These are phyloP conservation scores for Upupa epops DNA, from an alignment of 2,113 vertebrate genomes.

Conservation along the genomic window DNA sequence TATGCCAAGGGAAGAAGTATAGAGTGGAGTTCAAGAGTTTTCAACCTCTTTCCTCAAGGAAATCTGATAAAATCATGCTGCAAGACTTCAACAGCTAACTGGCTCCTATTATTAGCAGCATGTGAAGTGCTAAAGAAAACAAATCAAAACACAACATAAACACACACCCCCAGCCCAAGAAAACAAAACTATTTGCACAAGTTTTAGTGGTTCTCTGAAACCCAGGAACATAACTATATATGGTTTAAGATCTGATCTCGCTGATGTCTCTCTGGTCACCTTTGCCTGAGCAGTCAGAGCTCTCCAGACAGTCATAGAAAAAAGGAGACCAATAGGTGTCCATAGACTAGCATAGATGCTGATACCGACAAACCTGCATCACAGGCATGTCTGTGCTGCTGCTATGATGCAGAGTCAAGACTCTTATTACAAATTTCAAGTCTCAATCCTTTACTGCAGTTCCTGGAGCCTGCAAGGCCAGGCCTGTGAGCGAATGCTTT, in stretches of 20 bases:
- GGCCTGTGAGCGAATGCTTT: not conserved
- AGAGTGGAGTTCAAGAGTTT: not conserved
- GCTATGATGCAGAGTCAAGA: not conserved
- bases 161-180: not conserved
- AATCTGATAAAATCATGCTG: not conserved
- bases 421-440: accelerated
- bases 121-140: not conserved
- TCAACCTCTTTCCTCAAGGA: not conserved
- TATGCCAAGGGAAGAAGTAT: not conserved
- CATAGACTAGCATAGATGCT: not conserved
- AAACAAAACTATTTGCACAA: not conserved
- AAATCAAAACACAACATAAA: not conserved
- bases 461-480: not conserved
- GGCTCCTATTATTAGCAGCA: not conserved
- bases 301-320: not conserved
- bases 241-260: too few species aligned
- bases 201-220: not conserved
- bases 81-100: not conserved
- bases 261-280: not conserved
- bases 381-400: not conserved
- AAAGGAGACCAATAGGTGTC: not conserved
- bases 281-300: not conserved
- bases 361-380: not conserved
- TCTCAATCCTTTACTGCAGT: not conserved
- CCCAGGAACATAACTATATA: not conserved